Evolutionary conservation across 92 coral and sea anemone genomes (phyloP).

Genomic region (Muricea muricata): DNA sequence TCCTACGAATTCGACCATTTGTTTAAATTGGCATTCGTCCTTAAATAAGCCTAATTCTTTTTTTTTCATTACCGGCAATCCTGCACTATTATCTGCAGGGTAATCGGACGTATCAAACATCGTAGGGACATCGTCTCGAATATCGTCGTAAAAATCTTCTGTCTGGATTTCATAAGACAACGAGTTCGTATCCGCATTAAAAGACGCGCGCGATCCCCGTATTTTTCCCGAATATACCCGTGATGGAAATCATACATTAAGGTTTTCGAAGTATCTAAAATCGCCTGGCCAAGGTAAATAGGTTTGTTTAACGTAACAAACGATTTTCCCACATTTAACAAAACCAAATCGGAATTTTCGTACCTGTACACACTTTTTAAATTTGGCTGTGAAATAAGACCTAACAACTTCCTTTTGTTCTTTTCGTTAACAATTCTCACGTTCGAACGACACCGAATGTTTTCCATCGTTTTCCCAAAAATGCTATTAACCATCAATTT

Average conservation of each 20-base stretch:
- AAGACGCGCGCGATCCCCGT: background rate
- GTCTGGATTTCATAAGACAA: conserved; percentile 19
- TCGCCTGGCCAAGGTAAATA: background rate
- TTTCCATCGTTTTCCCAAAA: conserved; percentile 26
- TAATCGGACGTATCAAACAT: background rate
- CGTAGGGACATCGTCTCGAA: background rate
- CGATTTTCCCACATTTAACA: background rate
- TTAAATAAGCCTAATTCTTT: background rate
- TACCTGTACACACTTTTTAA: background rate
- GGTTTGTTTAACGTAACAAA: background rate
- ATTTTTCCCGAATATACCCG: conserved; percentile 24
- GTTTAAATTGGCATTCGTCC: background rate
- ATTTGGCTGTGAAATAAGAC: background rate
- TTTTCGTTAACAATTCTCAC: conserved; percentile 51
- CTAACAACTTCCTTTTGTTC: background rate
- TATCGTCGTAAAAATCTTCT: conserved; percentile 19
- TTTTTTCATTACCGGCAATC: conserved; percentile 8
- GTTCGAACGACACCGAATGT: conserved; percentile 52
- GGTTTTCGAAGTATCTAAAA: conserved; percentile 27
- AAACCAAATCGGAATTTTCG: background rate
- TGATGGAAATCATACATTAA: conserved; percentile 45
- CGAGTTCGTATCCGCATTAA: conserved; percentile 30
- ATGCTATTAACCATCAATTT: background rate
- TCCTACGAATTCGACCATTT: background rate
- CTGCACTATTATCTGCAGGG: background rate